Evolutionary conservation across 2,797 vertebrate species (phyloP).

Genomic region (Ceryle rudis): DNA sequence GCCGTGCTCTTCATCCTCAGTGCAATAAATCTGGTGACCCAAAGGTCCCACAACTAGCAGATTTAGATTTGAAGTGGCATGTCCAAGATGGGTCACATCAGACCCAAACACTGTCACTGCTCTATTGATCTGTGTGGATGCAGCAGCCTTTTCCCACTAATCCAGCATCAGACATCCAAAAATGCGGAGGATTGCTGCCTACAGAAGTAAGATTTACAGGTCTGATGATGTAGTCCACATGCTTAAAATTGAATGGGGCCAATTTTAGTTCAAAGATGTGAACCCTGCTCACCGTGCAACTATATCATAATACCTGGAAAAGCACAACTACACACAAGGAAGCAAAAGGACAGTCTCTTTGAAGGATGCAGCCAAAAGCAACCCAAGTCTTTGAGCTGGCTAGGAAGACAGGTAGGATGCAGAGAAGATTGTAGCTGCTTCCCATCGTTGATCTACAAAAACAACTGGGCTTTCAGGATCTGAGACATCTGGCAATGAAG

Average conservation of each 20-base stretch:
- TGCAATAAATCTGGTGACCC: fast-evolving
- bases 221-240: fast-evolving
- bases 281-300: background rate
- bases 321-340: background rate
- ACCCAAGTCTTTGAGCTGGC: background rate
- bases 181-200: fast-evolving
- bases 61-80: background rate
- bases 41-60: fast-evolving
- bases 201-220: background rate
- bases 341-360: background rate
- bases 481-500: background rate
- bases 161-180: background rate
- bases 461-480: background rate
- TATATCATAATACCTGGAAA: background rate
- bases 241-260: background rate
- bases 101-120: fast-evolving
- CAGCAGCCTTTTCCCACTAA: background rate
- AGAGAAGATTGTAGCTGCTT: background rate
- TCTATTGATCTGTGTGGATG: background rate
- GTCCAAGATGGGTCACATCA: background rate
- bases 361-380: background rate
- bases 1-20: background rate
- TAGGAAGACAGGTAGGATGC: background rate
- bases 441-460: background rate
- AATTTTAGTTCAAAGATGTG: background rate